phyloP scores from a whole-genome alignment of 2,797 vertebrate species.

The Crocodylus rhombifer region DNA sequence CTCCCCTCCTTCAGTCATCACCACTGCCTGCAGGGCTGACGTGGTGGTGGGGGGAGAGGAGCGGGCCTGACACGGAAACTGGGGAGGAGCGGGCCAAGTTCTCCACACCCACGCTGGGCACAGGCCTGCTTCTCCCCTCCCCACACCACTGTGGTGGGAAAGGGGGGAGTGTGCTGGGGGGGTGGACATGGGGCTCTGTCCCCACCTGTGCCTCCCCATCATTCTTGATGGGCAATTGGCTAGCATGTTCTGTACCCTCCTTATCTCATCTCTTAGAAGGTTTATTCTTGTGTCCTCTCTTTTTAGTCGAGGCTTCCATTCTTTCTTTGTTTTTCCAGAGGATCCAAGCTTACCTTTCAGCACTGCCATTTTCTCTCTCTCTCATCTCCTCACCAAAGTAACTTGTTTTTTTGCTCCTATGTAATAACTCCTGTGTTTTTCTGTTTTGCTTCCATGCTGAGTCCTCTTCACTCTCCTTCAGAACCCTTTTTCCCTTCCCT shows the following conservation, averaged over 20 bases:
- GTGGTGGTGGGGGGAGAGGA: too few species aligned
- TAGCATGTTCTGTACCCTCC: too few species aligned
- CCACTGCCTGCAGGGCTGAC: too few species aligned
- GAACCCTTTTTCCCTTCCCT: neutral
- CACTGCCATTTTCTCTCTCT: slow-evolving; percentile 20
- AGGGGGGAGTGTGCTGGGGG: too few species aligned
- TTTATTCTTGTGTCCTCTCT: neutral
- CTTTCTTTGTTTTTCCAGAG: slow-evolving; percentile 51
- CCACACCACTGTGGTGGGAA: too few species aligned
- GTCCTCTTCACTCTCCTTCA: neutral
- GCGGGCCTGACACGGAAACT: too few species aligned
- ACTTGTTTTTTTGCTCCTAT: neutral
- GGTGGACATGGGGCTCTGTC: too few species aligned
- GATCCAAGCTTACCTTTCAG: slow-evolving; percentile 2
- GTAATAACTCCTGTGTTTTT: neutral
- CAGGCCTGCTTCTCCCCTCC: too few species aligned
- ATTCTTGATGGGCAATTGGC: too few species aligned
- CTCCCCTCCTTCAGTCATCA: too few species aligned
- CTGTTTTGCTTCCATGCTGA: neutral
- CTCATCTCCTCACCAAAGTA: neutral
- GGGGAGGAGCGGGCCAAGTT: too few species aligned
- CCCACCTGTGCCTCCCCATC: neutral
- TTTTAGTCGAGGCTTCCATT: slow-evolving; percentile 41
- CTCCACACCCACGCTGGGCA: too few species aligned
- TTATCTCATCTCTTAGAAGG: slow-evolving; percentile 22